Conservation (phyloP, 2,888 invertebrate species). For the Elysia crispata region DNA sequence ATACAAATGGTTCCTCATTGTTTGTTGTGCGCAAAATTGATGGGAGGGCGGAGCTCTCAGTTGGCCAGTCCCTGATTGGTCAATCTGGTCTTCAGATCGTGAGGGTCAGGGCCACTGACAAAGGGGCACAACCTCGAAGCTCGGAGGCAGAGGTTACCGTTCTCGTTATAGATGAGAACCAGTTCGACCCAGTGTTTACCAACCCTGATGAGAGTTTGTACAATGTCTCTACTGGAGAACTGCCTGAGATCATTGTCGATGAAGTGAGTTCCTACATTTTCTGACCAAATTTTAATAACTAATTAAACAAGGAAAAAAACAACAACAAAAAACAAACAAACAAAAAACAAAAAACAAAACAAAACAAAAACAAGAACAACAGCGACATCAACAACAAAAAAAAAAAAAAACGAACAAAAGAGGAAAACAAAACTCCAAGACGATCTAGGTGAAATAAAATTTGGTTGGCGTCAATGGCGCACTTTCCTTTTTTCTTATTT, state of each 20-base stretch:
- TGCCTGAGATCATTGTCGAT: slow-evolving; percentile 47
- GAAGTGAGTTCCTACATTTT: slow-evolving; percentile 44
- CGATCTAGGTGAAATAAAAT: too few relatives aligned
- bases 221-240: slow-evolving; percentile 10
- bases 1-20: slow-evolving; percentile 41
- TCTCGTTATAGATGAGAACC: slow-evolving; percentile 93
- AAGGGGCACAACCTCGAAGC: slow-evolving; percentile 55
- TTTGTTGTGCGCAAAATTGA: slow-evolving; percentile 16
- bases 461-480: too few relatives aligned
- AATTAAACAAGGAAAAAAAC: too few relatives aligned
- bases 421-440: too few relatives aligned
- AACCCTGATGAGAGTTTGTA: slow-evolving; percentile 38
- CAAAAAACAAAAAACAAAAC: too few relatives aligned
- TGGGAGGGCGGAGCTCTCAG: slow-evolving; percentile 81
- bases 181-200: slow-evolving; percentile 84
- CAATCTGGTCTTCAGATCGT: slow-evolving; percentile 55
- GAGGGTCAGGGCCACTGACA: slow-evolving; percentile 59
- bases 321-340: too few relatives aligned
- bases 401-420: too few relatives aligned
- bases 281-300: too few relatives aligned
- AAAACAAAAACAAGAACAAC: too few relatives aligned
- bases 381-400: too few relatives aligned
- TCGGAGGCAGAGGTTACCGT: slow-evolving; percentile 78
- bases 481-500: too few relatives aligned
- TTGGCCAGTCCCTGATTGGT: slow-evolving; percentile 92